Evolutionary conservation across 2,888 invertebrate genomes (phyloP).

Genomic region (Thalpophila matura): DNA sequence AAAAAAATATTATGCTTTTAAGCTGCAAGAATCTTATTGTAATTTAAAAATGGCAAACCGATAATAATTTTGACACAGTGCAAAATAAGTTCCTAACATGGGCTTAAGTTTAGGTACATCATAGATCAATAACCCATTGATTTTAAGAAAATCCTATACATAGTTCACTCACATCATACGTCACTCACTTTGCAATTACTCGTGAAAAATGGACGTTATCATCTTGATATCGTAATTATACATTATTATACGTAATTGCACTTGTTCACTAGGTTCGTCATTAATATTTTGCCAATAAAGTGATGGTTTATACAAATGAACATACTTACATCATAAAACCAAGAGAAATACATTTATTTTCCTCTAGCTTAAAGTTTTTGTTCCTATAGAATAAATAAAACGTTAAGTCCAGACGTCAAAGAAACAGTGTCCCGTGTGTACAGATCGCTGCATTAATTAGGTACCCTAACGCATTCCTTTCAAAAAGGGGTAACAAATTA

Average conservation of each 20-base stretch:
- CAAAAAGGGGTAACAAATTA: no score
- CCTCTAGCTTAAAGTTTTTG: constrained; percentile 24
- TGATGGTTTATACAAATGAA: constrained; percentile 67
- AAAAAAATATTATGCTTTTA: constrained; percentile 1
- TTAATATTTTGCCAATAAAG: constrained; percentile 71
- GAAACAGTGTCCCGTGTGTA: neutral
- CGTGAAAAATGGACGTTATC: constrained; percentile 85
- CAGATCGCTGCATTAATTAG: no score
- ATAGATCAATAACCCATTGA: constrained; percentile 28
- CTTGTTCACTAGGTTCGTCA: constrained; percentile 78
- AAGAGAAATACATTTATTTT: constrained; percentile 37
- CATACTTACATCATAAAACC: constrained; percentile 43
- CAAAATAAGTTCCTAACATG: constrained; percentile 52
- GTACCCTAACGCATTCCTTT: no score
- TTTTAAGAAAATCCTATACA: constrained; percentile 52
- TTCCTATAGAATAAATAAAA: constrained; percentile 35
- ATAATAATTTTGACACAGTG: constrained; percentile 21
- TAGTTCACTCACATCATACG: constrained; percentile 67
- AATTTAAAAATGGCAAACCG: constrained; percentile 7
- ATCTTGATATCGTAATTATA: constrained; percentile 76
- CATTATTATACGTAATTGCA: constrained; percentile 85
- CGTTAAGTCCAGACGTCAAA: constrained; percentile 47
- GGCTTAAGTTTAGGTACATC: constrained; percentile 34
- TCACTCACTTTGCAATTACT: constrained; percentile 74
- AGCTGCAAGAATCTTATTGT: neutral